A percentile compares a stretch with the other conserved stretches of the same genome.
These are phyloP conservation scores for Coendou prehensilis DNA, from an alignment of 2,797 vertebrate species.

Conservation along the genomic window DNA sequence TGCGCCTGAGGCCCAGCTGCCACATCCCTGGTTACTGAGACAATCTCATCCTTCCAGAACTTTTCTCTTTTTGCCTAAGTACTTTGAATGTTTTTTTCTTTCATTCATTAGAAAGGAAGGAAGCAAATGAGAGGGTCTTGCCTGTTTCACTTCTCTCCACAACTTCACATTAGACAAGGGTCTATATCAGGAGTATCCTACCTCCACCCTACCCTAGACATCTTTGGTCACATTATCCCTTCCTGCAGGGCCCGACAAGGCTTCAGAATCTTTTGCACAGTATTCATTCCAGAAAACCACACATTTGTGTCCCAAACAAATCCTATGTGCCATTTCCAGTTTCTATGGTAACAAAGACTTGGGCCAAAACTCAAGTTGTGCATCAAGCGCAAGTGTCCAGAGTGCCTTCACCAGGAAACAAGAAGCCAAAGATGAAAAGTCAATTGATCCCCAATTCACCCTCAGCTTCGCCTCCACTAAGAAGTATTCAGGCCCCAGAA, in stretches of 20 bases:
- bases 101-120: not conserved
- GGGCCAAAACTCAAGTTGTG: not conserved
- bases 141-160: not conserved
- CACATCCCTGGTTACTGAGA: not conserved
- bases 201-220: not conserved
- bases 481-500: not conserved
- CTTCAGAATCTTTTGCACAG: not conserved
- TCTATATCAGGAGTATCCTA: not conserved
- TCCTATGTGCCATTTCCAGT: not conserved
- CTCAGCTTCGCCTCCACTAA: not conserved
- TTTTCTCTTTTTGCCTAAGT: not conserved
- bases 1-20: not conserved
- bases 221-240: not conserved
- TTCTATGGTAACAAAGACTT: not conserved
- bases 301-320: not conserved
- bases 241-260: not conserved
- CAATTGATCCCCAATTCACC: not conserved
- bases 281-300: not conserved
- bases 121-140: not conserved
- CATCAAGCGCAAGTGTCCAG: not conserved
- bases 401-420: not conserved
- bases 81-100: not conserved
- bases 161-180: not conserved
- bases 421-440: not conserved
- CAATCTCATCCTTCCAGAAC: conserved; percentile 37